Base-by-base conservation (phyloP, 2,113 vertebrate genomes). In the Cyprinodon brontotheroides region DNA sequence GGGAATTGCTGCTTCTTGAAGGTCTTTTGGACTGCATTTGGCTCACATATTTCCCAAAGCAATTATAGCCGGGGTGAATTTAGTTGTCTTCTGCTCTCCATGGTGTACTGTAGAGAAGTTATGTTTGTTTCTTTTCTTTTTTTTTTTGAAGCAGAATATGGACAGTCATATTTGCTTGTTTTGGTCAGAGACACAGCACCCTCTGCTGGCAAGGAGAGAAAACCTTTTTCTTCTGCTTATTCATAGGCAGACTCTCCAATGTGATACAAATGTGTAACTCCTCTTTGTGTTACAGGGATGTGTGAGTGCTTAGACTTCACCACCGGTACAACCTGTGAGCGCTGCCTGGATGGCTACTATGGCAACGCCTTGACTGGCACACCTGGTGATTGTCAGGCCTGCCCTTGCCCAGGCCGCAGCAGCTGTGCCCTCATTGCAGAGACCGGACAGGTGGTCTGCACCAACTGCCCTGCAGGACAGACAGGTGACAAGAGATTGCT, bases 281-380 rank as follows among this genome's bases (percentile, higher is more conserved):
- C 53, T 63, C 72, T 87, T 65, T 80, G 50, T 70, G 61, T 89
- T 87, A 41, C 92, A 99, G 97, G 97, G 73, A 90, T 85, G 68
- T 99, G 97, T 66, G 90, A 66, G 38, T 99, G 97, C 41, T 78
- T 77, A 37, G 93, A 97, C 92, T 95, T 96, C 50, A 99, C 97
- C 0, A 90, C 94, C 0, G 97, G 97, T 4, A 83, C 70, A 0
- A 93, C 92, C 92, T 99, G 97, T 1, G 95, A 98, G 87, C 95
- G 82, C 72, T 99, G 97, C 89, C 80, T 89, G 81, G 90, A 93
- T 0, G 96, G 97, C 80, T 98, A 96, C 93, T 95, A 97, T 0
- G 96, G 97, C 81, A 96, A 96, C 45, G 89, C 96, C 78, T 93
- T 96, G 70, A 0, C 0, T 3, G 97, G 97, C 87, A 93, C 3